phyloP scores from a whole-genome alignment of 2,113 vertebrate genomes.

The Hemiprocne comata region DNA sequence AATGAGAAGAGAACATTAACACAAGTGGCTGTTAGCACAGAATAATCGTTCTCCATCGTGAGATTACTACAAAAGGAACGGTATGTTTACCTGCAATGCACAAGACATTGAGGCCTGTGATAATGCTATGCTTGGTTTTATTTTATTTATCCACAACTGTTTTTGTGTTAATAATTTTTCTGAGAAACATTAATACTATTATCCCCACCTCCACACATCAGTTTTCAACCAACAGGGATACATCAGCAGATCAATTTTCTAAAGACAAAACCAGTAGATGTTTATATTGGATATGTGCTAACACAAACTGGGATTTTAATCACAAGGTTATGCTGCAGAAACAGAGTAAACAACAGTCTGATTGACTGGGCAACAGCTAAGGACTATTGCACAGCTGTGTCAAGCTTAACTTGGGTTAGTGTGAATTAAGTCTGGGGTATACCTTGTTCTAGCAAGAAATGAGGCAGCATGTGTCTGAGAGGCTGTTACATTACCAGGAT shows the following conservation, averaged over 20 bases:
- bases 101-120: not conserved
- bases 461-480: not conserved
- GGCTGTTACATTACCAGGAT: not conserved
- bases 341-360: not conserved
- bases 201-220: rapidly evolving
- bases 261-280: not conserved
- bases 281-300: not conserved
- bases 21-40: not conserved
- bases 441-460: not conserved
- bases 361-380: not conserved
- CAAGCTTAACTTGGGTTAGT: not conserved
- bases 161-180: not conserved
- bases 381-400: not conserved
- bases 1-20: not conserved
- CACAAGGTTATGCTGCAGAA: not conserved
- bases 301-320: not conserved
- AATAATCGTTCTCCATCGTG: not conserved
- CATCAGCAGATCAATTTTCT: not conserved
- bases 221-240: not conserved
- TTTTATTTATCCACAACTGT: not conserved
- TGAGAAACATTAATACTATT: not conserved
- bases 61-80: not conserved
- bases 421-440: not conserved
- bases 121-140: not conserved
- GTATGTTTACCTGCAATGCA: not conserved